Conservation (phyloP, 2,113 vertebrate species). For the Thryonomys swinderianus region DNA sequence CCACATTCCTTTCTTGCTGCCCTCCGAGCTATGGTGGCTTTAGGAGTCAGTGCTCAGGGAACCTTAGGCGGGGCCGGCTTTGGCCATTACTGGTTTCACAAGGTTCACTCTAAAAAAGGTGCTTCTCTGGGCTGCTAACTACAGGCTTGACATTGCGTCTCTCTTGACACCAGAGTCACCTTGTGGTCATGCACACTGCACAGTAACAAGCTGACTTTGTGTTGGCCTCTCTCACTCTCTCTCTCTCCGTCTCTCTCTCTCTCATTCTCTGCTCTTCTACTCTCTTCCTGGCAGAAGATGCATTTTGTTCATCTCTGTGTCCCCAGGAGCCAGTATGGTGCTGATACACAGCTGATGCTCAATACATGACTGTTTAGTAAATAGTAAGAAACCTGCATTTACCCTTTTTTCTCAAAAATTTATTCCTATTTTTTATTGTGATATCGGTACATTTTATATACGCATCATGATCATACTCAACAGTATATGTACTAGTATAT, state of each 20-base stretch:
- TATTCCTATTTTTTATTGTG: no score
- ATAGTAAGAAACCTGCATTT: neutral
- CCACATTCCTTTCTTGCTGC: neutral
- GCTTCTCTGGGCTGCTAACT: neutral
- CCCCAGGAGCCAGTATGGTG: neutral
- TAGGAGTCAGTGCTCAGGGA: neutral
- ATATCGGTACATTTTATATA: no score
- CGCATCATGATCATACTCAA: no score
- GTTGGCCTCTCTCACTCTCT: neutral
- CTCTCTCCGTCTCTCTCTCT: neutral
- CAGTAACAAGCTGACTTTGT: neutral
- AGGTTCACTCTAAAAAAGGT: neutral
- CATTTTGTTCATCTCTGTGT: neutral
- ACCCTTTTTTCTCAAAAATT: no score
- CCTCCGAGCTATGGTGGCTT: neutral
- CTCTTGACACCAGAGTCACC: neutral
- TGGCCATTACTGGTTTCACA: neutral
- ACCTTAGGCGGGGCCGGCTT: neutral
- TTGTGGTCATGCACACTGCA: accelerated
- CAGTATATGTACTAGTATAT: no score
- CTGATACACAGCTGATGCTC: neutral
- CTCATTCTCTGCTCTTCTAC: neutral
- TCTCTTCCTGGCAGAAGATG: neutral
- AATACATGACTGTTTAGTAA: neutral
- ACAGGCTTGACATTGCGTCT: neutral